Evolutionary conservation across 2,888 invertebrate genomes (phyloP), one percentile per base, ranked within the genome.

Genomic region (Tyria jacobaeae): DNA sequence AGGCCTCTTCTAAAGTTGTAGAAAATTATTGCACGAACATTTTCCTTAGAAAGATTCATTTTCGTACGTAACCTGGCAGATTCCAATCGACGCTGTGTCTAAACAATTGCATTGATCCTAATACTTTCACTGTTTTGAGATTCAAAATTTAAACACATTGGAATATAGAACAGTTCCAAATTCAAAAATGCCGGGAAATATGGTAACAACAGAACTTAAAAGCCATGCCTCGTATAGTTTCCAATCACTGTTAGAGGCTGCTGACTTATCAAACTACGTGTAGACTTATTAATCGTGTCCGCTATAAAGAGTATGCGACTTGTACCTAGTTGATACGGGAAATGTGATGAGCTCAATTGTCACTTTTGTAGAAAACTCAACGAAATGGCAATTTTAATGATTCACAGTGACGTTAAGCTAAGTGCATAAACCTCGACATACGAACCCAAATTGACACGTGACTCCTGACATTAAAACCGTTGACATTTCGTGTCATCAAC

Each of bases 401-500:
- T 54, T 6, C 7, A 35, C 35, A 59, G 47, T 54, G 39, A 56
- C 41, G 61, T 70, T 66, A 58, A 65, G 50, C 49, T 59, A 58
- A 66, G 50, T 62, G 47, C 53, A 57, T 62, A 69, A 56, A 58
- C 62, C 47, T 64, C 67, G 54, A 53, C 55, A 62, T 64, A 66
- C 66, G 64, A 73, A 65, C 67, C 25, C 53, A 27, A 56, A 68
- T 64, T 76, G 70, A 79, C 70, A 73, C 73, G 74, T 68, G 66
- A 63, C 77, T 73, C 72, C 70, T 81, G 80, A 71, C 82, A 82
- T 82, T 81, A 79, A 51, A 75, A 70, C 57, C 71, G 62, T 73
- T 82, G 82, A 81, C 84, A 86, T 86, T 85, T 86, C 85, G 80
- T 86, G 86, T 77, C 66, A 68, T 31, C 53, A 53, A 65, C 66